phyloP scores from a whole-genome alignment of 2,888 invertebrate genomes.

The Gymnocheta viridis region DNA sequence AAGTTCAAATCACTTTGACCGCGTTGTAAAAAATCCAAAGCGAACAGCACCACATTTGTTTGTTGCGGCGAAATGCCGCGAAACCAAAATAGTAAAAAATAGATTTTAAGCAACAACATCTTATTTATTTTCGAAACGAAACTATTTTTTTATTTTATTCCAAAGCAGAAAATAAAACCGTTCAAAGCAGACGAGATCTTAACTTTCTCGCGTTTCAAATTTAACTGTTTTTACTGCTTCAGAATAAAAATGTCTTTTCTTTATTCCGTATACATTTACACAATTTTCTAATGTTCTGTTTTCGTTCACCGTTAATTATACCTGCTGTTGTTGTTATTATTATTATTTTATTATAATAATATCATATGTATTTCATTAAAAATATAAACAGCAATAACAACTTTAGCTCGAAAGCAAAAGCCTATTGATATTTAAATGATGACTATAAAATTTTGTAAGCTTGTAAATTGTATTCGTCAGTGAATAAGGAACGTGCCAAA shows the following conservation, averaged over 20 bases:
- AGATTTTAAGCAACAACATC: not conserved
- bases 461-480: not conserved
- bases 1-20: constrained; percentile 75
- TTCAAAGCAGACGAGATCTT: not conserved
- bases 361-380: not conserved
- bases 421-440: constrained; percentile 24
- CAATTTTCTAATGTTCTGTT: constrained; percentile 49
- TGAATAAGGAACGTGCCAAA: constrained; percentile 5
- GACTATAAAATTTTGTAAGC: not conserved
- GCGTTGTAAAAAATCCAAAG: constrained; percentile 74
- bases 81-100: constrained; percentile 1
- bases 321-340: constrained; percentile 16
- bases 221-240: constrained; percentile 34
- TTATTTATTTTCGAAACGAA: not conserved
- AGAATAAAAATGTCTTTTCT: constrained; percentile 31
- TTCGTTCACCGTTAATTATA: constrained; percentile 32
- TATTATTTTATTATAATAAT: constrained; percentile 22
- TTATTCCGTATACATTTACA: constrained; percentile 3
- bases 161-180: not conserved
- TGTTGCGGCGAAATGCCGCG: not conserved
- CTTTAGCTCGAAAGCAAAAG: constrained; percentile 1
- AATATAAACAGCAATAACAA: not conserved
- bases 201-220: constrained; percentile 51
- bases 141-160: not conserved
- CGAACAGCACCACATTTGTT: constrained; percentile 68